These are phyloP conservation scores for Diacarnus erythraeanus DNA, from an alignment of 37 sponge, comb jelly and placozoan species.

Conservation along the genomic window DNA sequence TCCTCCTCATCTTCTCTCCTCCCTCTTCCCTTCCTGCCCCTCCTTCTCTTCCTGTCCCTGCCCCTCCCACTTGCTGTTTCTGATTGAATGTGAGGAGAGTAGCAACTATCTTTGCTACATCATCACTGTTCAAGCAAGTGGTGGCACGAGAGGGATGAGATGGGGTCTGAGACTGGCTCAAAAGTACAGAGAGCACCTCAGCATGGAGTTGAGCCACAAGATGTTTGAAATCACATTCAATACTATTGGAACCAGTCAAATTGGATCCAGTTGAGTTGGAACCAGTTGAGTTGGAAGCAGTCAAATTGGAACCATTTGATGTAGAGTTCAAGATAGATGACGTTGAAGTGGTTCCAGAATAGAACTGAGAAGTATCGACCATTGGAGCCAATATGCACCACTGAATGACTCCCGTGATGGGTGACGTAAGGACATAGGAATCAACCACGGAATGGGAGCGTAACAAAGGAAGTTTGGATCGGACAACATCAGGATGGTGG, in stretches of 20 bases:
- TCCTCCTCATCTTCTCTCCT: background rate
- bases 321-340: background rate
- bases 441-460: slow-evolving; percentile 7
- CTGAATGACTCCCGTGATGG: slow-evolving; percentile 53
- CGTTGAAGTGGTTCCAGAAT: background rate
- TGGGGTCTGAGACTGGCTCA: background rate
- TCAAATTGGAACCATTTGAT: background rate
- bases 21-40: background rate
- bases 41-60: background rate
- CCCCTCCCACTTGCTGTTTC: background rate
- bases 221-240: background rate
- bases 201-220: slow-evolving; percentile 43
- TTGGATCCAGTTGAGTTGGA: background rate
- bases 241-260: background rate
- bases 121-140: slow-evolving; percentile 4
- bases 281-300: background rate
- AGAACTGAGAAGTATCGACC: background rate
- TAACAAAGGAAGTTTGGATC: slow-evolving; percentile 16
- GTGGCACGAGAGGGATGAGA: background rate
- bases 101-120: slow-evolving; percentile 23
- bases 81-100: slow-evolving; percentile 19
- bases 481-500: background rate
- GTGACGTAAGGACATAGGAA: background rate
- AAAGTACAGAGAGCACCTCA: slow-evolving; percentile 30
- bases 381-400: slow-evolving; percentile 61